Conservation (phyloP, 1,140 invertebrate genomes). For the Brachionus asplanchnoidis region DNA sequence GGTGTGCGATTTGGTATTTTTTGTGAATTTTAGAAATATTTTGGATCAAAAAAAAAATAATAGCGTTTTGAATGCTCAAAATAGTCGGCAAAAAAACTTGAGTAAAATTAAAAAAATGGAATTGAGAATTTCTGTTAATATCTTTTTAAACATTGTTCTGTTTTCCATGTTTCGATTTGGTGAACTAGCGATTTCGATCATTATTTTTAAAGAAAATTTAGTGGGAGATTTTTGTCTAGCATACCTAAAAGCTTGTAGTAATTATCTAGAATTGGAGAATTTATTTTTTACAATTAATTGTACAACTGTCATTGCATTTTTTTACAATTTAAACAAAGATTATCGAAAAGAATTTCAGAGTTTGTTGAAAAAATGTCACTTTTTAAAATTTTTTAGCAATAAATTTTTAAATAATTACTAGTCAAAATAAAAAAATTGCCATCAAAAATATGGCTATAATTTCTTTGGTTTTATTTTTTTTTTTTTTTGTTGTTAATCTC, state of each 20-base stretch:
- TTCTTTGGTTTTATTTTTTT: no score
- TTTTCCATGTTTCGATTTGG: not conserved
- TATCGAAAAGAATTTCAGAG: no score
- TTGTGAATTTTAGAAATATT: not conserved
- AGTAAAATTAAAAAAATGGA: not conserved
- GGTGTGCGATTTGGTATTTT: not conserved
- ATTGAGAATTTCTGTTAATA: not conserved
- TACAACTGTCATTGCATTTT: no score
- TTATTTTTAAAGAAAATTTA: not conserved
- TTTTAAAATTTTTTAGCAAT: no score
- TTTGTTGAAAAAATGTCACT: no score
- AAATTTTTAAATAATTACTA: no score
- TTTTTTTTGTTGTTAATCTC: no score
- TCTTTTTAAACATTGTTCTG: not conserved
- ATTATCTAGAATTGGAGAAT: not conserved
- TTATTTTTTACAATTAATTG: no score
- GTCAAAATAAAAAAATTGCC: no score
- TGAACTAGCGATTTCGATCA: not conserved
- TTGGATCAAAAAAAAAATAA: not conserved
- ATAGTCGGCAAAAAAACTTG: not conserved
- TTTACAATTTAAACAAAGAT: no score
- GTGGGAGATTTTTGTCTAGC: not conserved
- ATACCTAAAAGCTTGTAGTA: not conserved
- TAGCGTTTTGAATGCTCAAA: not conserved
- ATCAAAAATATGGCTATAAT: no score